Base-by-base conservation (phyloP, 1,140 invertebrate species). In the Lamellibrachia luymesi region DNA sequence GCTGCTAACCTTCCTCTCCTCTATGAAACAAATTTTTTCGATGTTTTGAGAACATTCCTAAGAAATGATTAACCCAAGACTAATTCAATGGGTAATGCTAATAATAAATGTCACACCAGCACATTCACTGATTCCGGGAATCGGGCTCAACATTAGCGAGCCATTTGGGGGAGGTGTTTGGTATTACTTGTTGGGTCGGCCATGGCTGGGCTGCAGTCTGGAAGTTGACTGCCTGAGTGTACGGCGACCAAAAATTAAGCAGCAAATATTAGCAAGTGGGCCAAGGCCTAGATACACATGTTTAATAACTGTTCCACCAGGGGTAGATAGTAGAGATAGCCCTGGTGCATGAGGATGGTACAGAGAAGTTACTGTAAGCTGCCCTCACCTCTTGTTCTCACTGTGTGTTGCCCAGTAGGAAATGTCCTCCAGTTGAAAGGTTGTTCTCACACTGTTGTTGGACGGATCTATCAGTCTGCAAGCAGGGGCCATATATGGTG, bases 361-460 rank as follows among this genome's bases (percentile, higher is more conserved):
- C 91, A 17, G 22, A 91, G 90, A 50, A 8, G 49, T 91, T 80
- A 22, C 64, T 27, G 8, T 38, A 38, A 1, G 38, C 38, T 38
- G 38, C 2, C 49, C 94, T 94, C 93, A 97, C 96, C 96, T 96
- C 91, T 96, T 96, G 94, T 97, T 97, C 94, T 97, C 96, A 93
- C 95, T 95, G 93, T 97, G 96, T 51, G 95, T 95, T 91, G 96
- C 95, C 96, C 96, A 97, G 94, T 96, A 97, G 91, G 96, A 96
- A 50, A 97, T 95, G 94, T 96, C 96, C 91, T 95, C 94, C 50
- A 97, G 94, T 50, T 94, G 94, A 96, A 96, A 97, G 92, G 95
- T 94, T 92, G 96, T 95, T 91, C 96, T 93, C 8, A 96, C 94
- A 91, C 94, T 94, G 92, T 96, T 95, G 90, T 94, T 96, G n/a